Percentiles rank a stretch among this genome's conserved stretches.
Evolutionary conservation across 2,888 invertebrate genomes (phyloP).

Genomic region (Drosophila mimica): DNA sequence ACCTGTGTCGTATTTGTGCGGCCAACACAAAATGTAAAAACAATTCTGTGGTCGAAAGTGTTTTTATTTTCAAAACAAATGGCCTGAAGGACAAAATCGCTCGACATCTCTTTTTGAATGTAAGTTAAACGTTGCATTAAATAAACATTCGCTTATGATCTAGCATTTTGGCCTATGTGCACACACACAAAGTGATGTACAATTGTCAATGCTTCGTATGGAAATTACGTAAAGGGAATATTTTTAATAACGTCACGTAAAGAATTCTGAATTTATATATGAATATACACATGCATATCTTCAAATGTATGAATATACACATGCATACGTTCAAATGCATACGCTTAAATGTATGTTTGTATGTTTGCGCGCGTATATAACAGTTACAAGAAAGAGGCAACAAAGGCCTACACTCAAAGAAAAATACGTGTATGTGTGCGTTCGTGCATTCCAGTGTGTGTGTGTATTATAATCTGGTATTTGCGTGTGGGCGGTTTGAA

Average conservation of each 20-base stretch:
- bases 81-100: constrained; percentile 80
- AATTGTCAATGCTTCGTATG: neutral
- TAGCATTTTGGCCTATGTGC: neutral
- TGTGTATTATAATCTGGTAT: constrained; percentile 13
- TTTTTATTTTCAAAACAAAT: constrained; percentile 81
- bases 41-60: constrained; percentile 81
- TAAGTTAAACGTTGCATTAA: constrained; percentile 55
- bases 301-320: neutral
- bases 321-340: neutral
- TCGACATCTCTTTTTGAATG: constrained; percentile 74
- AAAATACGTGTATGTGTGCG: neutral
- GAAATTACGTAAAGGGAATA: neutral
- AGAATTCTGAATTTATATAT: neutral
- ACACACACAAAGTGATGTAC: neutral
- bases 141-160: neutral
- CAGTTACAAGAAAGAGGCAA: constrained; percentile 8
- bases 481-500: constrained; percentile 31
- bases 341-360: neutral
- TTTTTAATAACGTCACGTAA: neutral
- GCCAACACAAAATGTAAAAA: constrained; percentile 80
- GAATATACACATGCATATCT: neutral
- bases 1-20: constrained; percentile 82
- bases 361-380: neutral
- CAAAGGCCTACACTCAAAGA: constrained; percentile 4
- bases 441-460: neutral